These are phyloP conservation scores for Catharus ustulatus DNA, from an alignment of 2,797 vertebrate genomes.

Conservation along the genomic window DNA sequence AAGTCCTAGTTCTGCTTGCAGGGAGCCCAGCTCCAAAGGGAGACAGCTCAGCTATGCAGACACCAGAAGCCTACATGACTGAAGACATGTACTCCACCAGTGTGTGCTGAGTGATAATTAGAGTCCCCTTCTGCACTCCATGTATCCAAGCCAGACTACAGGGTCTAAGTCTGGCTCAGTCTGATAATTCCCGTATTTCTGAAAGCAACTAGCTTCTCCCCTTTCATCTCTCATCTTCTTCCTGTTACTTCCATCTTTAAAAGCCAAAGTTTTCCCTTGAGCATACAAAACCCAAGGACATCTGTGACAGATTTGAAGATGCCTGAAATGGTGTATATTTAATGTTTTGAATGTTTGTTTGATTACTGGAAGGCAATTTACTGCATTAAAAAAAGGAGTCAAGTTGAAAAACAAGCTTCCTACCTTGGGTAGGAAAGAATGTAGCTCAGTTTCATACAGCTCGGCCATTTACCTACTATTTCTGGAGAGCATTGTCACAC, in stretches of 20 bases:
- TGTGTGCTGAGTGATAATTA: constrained; percentile 1
- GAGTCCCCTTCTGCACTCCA: background rate
- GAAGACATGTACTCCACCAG: background rate
- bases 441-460: background rate
- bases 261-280: background rate
- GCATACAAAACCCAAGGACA: constrained; percentile 28
- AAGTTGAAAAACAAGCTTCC: background rate
- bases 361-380: constrained; percentile 18
- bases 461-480: background rate
- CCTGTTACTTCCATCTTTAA: constrained; percentile 1
- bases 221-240: background rate
- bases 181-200: constrained; percentile 24
- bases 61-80: background rate
- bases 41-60: background rate
- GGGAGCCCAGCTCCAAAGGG: background rate
- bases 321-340: background rate
- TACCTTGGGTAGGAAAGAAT: background rate
- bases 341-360: constrained; percentile 20
- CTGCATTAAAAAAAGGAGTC: background rate
- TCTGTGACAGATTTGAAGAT: background rate
- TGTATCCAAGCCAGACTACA: background rate
- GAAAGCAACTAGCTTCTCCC: background rate
- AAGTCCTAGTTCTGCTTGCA: background rate
- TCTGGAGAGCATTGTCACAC: background rate
- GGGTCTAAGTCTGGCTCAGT: background rate